Evolutionary conservation across 2,113 vertebrate species (phyloP).

Genomic region (Danionella cerebrum): DNA sequence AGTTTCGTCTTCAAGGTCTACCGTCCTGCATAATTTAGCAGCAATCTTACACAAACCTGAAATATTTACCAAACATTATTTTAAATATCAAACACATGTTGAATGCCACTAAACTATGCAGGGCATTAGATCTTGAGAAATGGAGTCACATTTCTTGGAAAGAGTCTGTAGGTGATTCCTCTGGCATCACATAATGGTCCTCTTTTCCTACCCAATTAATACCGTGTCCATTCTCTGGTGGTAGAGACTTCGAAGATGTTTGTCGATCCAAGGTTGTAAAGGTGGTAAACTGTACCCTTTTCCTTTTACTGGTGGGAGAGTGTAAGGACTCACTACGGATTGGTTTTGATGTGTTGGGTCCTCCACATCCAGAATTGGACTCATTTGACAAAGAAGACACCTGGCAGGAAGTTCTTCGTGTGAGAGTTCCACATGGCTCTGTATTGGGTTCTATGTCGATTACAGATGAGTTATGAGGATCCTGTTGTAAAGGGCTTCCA

Average conservation of each 20-base stretch:
- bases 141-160: neutral
- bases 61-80: no score
- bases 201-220: slow-evolving; percentile 84
- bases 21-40: neutral
- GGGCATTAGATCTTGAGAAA: neutral
- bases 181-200: slow-evolving; percentile 63
- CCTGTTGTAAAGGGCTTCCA: slow-evolving; percentile 67
- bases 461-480: slow-evolving; percentile 69
- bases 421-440: slow-evolving; percentile 57
- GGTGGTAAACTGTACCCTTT: slow-evolving; percentile 90
- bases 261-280: slow-evolving; percentile 76
- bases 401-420: slow-evolving; percentile 51
- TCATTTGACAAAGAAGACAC: slow-evolving; percentile 50
- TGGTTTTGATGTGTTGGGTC: slow-evolving; percentile 55
- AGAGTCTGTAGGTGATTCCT: slow-evolving; percentile 37
- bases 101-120: no score
- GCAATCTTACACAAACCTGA: neutral
- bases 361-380: slow-evolving; percentile 45
- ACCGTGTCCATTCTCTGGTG: slow-evolving; percentile 66
- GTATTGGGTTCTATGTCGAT: slow-evolving; percentile 71
- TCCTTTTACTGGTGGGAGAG: slow-evolving; percentile 90
- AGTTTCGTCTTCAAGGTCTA: slow-evolving; percentile 36
- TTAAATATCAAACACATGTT: no score
- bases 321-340: slow-evolving; percentile 65
- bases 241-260: slow-evolving; percentile 53